Percentiles rank a stretch among this genome's conserved stretches.
These are phyloP conservation scores for Stomatorhinus walkeri DNA, from an alignment of 2,797 vertebrate species.

Conservation along the genomic window DNA sequence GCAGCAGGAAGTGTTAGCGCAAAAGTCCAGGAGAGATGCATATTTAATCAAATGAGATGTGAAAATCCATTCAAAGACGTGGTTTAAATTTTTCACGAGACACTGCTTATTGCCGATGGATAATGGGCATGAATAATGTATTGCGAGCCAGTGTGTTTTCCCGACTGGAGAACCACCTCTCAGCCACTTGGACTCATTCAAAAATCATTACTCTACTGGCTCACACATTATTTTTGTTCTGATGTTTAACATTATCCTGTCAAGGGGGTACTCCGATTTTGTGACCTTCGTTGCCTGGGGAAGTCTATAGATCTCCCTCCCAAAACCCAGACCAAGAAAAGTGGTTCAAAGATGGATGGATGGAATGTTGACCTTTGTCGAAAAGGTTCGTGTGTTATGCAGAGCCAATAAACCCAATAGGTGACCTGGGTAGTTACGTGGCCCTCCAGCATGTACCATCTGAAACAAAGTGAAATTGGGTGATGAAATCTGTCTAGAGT, in stretches of 20 bases:
- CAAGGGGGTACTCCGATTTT: background rate
- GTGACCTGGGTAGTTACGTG: background rate
- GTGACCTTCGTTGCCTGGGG: background rate
- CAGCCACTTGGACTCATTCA: background rate
- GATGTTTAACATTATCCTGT: background rate
- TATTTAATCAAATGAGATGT: background rate
- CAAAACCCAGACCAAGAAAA: background rate
- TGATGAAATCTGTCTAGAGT: background rate
- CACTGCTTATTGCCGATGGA: background rate
- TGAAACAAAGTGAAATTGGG: background rate
- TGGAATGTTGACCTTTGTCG: background rate
- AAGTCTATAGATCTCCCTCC: background rate
- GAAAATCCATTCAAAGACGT: background rate
- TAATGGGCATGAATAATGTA: conserved; percentile 4
- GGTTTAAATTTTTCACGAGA: background rate
- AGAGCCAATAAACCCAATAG: background rate
- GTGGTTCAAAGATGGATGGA: background rate
- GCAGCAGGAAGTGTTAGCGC: background rate
- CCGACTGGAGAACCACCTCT: background rate
- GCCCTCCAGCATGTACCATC: background rate
- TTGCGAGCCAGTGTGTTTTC: background rate
- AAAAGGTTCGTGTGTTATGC: background rate
- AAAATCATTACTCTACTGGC: background rate
- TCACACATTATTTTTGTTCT: background rate
- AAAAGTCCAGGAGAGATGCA: background rate